These are phyloP conservation scores for Machaerirhynchus nigripectus DNA, from an alignment of 2,113 vertebrate genomes.

Conservation along the genomic window DNA sequence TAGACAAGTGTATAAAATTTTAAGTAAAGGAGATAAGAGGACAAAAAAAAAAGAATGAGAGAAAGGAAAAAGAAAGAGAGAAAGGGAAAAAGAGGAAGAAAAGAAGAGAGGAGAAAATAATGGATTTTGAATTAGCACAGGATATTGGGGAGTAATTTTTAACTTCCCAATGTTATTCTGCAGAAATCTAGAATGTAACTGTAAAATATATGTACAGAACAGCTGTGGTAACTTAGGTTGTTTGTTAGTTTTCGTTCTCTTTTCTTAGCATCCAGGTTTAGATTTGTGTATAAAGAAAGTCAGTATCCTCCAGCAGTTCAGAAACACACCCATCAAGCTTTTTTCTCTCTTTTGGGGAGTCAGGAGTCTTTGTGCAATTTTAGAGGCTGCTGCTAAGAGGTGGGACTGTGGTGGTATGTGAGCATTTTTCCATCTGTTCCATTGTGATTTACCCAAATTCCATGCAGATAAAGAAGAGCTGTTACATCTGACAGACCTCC, in stretches of 20 bases:
- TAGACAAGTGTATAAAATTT: neutral
- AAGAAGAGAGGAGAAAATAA: neutral
- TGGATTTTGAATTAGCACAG: neutral
- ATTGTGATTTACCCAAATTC: constrained; percentile 71
- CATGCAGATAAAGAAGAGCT: constrained; percentile 70
- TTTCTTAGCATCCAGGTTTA: constrained; percentile 2
- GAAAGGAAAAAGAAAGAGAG: neutral
- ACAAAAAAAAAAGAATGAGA: neutral
- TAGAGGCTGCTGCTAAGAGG: constrained; percentile 46
- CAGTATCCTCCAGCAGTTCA: constrained; percentile 3
- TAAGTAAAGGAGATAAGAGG: neutral
- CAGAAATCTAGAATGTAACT: neutral
- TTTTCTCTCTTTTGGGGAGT: neutral
- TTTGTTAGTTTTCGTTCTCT: constrained; percentile 17
- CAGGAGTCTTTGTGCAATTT: neutral
- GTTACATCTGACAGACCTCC: constrained; percentile 69
- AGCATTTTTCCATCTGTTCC: constrained; percentile 72
- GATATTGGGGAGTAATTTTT: neutral
- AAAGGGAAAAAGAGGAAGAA: neutral
- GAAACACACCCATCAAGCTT: neutral
- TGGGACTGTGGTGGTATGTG: neutral
- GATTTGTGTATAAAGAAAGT: constrained; percentile 8
- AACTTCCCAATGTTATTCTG: neutral
- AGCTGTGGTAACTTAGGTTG: constrained; percentile 12
- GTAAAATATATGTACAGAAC: neutral